phyloP scores from a whole-genome alignment of 2,113 vertebrate species.

The Diglossa brunneiventris region DNA sequence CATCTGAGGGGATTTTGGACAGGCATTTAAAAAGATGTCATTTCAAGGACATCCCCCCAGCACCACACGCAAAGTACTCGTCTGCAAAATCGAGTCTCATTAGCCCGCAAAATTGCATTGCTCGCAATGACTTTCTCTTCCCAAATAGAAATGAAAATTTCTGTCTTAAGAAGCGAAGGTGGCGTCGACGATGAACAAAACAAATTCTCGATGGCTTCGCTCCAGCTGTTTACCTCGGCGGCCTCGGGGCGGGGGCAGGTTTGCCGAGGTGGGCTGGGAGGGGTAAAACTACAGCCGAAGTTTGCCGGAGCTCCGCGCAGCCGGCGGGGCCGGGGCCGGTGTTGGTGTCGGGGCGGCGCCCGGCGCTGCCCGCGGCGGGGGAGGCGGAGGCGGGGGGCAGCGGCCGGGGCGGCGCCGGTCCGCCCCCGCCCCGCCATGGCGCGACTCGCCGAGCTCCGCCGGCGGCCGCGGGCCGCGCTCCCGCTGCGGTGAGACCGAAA shows the following conservation, averaged over 20 bases:
- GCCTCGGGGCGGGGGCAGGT: background rate
- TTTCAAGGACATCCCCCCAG: slow-evolving; percentile 67
- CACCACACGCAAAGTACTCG: slow-evolving; percentile 48
- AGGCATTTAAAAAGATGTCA: slow-evolving; percentile 68
- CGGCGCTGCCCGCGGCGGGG: background rate
- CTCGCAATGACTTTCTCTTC: slow-evolving; percentile 59
- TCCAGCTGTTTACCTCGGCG: slow-evolving; percentile 47
- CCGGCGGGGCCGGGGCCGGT: background rate
- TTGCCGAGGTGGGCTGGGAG: background rate
- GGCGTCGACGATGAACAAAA: slow-evolving; percentile 43
- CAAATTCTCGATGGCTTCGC: slow-evolving; percentile 23
- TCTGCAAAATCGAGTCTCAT: slow-evolving; percentile 66
- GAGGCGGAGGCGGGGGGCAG: background rate
- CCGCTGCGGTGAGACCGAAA: background rate
- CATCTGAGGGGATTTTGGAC: slow-evolving; percentile 12
- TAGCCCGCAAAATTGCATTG: slow-evolving; percentile 63
- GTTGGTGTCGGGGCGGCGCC: background rate
- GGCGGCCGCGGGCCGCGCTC: background rate
- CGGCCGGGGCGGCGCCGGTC: background rate
- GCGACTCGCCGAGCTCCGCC: background rate
- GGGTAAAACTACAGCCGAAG: slow-evolving; percentile 47
- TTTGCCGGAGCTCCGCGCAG: slow-evolving; percentile 20
- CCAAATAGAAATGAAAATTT: slow-evolving; percentile 53
- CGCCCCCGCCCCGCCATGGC: background rate
- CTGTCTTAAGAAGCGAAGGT: background rate